Conservation (phyloP, 2,113 vertebrate genomes). For the Guaruba guarouba region DNA sequence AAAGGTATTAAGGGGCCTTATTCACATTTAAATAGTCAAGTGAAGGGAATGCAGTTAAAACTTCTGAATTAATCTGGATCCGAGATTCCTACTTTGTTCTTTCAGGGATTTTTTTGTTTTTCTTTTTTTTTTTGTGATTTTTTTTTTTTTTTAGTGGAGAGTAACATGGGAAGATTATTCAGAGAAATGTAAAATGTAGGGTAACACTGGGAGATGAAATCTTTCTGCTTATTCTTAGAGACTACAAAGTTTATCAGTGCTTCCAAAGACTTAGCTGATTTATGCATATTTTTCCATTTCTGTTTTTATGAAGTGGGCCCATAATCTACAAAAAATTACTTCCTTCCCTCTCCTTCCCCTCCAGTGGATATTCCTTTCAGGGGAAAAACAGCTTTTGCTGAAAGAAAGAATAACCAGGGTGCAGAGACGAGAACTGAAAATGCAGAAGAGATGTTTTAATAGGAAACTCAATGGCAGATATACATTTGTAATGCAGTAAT, state of each 20-base stretch:
- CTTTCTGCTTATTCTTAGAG: not conserved
- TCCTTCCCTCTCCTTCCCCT: rapidly evolving
- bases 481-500: not conserved
- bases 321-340: not conserved
- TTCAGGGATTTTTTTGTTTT: rapidly evolving
- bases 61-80: not conserved
- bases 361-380: not conserved
- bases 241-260: not conserved
- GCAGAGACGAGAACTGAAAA: not conserved
- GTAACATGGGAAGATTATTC: not conserved
- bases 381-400: not conserved
- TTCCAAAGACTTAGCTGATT: not conserved
- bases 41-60: not conserved
- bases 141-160: not conserved
- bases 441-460: not conserved
- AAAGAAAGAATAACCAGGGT: not conserved
- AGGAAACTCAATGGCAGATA: not conserved
- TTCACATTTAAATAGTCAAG: not conserved
- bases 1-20: not conserved
- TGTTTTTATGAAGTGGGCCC: not conserved
- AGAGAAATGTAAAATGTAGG: not conserved
- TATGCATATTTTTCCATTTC: not conserved
- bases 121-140: not conserved
- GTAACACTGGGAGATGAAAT: not conserved
- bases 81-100: not conserved